These are phyloP conservation scores for Montipora foliosa DNA, from an alignment of 64 coral and sea anemone species.

Conservation along the genomic window DNA sequence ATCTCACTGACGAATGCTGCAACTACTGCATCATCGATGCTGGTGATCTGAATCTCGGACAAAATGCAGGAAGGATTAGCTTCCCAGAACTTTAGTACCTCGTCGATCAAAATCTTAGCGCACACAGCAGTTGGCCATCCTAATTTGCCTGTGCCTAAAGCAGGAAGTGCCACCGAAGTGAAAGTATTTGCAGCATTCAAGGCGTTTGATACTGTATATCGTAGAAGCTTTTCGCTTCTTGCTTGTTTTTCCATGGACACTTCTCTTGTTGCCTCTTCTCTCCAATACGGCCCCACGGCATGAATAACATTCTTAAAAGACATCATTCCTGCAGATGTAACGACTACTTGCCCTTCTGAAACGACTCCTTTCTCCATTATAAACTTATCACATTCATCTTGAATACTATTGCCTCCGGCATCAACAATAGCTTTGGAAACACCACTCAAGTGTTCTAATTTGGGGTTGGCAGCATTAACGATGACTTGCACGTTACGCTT, in stretches of 20 bases:
- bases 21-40: background rate
- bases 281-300: constrained; percentile 72
- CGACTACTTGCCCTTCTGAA: constrained; percentile 50
- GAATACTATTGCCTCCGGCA: constrained; percentile 52
- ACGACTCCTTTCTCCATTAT: background rate
- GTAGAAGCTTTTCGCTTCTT: constrained; percentile 7
- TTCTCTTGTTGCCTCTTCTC: background rate
- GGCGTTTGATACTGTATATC: background rate
- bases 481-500: constrained; percentile 62
- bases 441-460: constrained; percentile 63
- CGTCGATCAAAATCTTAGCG: constrained; percentile 23
- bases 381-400: constrained; percentile 61
- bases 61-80: background rate
- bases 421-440: constrained; percentile 47
- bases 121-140: constrained; percentile 30
- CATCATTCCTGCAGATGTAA: constrained; percentile 39
- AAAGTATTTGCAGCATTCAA: background rate
- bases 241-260: background rate
- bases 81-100: background rate
- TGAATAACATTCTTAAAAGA: constrained; percentile 76
- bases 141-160: constrained; percentile 35
- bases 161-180: constrained; percentile 41
- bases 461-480: constrained; percentile 66
- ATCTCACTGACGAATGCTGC: constrained; percentile 23
- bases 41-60: constrained; percentile 52